phyloP scores from a whole-genome alignment of 2,797 vertebrate species.

The Vipera ursinii region DNA sequence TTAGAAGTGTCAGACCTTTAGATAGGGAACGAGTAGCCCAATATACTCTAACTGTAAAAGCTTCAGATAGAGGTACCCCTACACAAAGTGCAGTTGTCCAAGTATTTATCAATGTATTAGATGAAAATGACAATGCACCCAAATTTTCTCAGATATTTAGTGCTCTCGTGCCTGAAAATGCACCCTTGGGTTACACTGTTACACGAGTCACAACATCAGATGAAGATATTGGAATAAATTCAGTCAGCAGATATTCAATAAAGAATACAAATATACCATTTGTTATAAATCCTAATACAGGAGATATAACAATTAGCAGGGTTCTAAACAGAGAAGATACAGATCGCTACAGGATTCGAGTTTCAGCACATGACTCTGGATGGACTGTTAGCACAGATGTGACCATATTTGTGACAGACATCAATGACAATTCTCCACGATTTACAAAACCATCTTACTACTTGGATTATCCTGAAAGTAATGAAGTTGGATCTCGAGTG shows the following conservation, averaged over 20 bases:
- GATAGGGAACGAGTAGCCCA: constrained; percentile 87
- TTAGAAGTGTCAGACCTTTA: constrained; percentile 83
- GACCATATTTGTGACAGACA: constrained; percentile 88
- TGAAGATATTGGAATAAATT: constrained; percentile 88
- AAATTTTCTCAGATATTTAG: constrained; percentile 98
- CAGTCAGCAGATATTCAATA: constrained; percentile 89
- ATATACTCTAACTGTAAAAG: constrained; percentile 83
- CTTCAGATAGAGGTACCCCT: constrained; percentile 84
- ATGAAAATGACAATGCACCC: constrained; percentile 96
- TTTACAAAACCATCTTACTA: constrained; percentile 94
- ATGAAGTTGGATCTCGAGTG: constrained; percentile 84
- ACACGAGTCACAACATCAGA: constrained; percentile 94
- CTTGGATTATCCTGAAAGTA: constrained; percentile 90
- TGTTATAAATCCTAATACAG: constrained; percentile 85
- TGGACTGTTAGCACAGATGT: constrained; percentile 98
- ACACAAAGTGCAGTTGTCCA: constrained; percentile 82
- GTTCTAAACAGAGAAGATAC: constrained; percentile 92
- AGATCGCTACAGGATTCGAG: constrained; percentile 88
- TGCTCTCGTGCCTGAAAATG: constrained; percentile 90
- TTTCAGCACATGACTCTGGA: constrained; percentile 93
- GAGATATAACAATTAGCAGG: constrained; percentile 90
- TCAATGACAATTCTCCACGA: constrained; percentile 92
- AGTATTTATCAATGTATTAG: constrained; percentile 85
- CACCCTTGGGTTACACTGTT: constrained; percentile 88
- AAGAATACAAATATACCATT: constrained; percentile 89